Base-by-base conservation (phyloP, 2,113 vertebrate species). In the Coptodon bakossiorum region DNA sequence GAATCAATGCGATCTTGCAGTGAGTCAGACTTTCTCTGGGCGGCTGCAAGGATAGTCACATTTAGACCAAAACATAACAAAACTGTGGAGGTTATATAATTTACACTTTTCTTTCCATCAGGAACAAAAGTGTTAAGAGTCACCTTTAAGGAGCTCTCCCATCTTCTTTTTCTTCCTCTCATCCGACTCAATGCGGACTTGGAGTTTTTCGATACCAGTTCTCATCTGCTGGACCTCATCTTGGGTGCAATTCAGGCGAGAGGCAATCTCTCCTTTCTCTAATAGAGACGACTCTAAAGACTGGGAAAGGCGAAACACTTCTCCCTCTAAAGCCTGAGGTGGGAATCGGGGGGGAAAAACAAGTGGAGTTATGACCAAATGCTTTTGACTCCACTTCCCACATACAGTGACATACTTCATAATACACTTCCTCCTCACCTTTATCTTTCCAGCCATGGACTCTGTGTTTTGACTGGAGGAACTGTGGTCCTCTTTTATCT, bases 141-240 rank as follows among this genome's bases (percentile, higher is more conserved):
- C 56, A 96, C 95, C 94, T 91, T 96, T 97, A 78, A 98, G 94
- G 31, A 97, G 96, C 82, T 97, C 97, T 79, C 87, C 85, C 88
- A 97, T 63, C 0, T 95, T 94, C 17, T 34, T 89, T 68, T 96
- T 98, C 95, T 97, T 97, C 88, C 95, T 97, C 89, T 99, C 98
- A 29, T 99, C 98, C 0, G 97, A 97, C 91, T 98, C 97, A 4
- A 99, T 98, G 88, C 97, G 97, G 50, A 97, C 95, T 89, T 97
- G 96, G 11, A 99, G 96, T 80, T 97, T 98, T 94, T 99, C 98
- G 3, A 98, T 98, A 57, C 97, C 97, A 0, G 43, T 89, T 34
- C 95, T 96, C 96, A 99, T 95, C 92, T 98, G 96, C 45, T 86
- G 88, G 63, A 97, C 95, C 86, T 98, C 98, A 16, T 97, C 96